phyloP scores from a whole-genome alignment of 2,113 vertebrate species.

The Columba livia region DNA sequence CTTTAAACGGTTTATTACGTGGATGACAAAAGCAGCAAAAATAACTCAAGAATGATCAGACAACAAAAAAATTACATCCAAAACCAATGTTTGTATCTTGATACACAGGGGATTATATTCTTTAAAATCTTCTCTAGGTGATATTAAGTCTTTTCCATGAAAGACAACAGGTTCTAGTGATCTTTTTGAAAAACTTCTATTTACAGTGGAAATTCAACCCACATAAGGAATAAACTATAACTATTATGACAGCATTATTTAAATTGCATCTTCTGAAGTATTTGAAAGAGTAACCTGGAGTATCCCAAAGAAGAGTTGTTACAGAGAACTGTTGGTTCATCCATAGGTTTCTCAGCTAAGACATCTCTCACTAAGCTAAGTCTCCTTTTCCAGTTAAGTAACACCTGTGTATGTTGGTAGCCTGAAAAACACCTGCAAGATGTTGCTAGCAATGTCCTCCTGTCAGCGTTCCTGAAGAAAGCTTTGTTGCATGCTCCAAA shows the following conservation, averaged over 20 bases:
- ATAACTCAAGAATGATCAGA: neutral
- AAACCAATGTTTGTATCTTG: neutral
- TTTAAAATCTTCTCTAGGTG: neutral
- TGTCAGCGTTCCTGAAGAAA: neutral
- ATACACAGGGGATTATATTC: neutral
- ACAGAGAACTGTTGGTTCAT: neutral
- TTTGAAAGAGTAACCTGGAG: neutral
- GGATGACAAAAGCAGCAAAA: neutral
- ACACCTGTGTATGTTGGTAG: neutral
- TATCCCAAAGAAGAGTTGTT: neutral
- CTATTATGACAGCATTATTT: neutral
- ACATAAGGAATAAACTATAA: neutral
- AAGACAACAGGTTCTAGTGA: neutral
- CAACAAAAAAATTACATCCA: neutral
- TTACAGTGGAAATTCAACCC: neutral
- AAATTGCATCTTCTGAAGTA: neutral
- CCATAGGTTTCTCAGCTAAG: neutral
- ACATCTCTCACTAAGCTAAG: neutral
- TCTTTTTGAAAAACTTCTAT: neutral
- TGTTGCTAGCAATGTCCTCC: neutral
- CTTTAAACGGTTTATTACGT: neutral
- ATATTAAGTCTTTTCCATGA: neutral
- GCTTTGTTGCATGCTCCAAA: neutral
- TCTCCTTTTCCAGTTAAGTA: neutral
- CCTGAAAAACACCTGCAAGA: neutral